Evolutionary conservation across 2,113 vertebrate species (phyloP), one percentile per base, ranked within the genome.

Genomic region (Cynoglossus semilaevis): DNA sequence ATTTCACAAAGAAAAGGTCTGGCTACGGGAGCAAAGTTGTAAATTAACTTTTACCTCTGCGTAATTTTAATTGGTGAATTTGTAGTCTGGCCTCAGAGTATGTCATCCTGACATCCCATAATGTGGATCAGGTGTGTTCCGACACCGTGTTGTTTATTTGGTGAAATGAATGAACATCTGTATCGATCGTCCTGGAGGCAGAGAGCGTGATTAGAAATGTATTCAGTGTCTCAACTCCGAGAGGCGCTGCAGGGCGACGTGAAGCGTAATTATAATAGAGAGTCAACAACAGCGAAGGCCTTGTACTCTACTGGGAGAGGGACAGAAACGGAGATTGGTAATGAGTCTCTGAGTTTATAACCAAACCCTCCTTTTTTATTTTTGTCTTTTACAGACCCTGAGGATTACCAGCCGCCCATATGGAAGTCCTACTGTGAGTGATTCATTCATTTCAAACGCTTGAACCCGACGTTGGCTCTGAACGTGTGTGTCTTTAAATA

Each of bases 381-480:
- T 59, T 68, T 66, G 81, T 54, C 9, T 15, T 85, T 44, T 91
- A 81, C 90, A 99, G 97, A 98, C 92, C 94, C 94, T 76, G 96
- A 99, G 90, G 97, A 99, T 79, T 98, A 96, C 83, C 97, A 99
- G 70, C 96, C 96, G 59, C 95, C 97, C 44, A 95, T 99, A 94
- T 99, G 97, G 97, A 99, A 99, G 91, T 98, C 96, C 16, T 99
- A 99, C 88, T 88, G 97, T 99, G 82, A 99, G 97, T 99, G 70
- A 67, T 51, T 17, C 14, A 47, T 63, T 58, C 2, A 52, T 80
- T 56, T 58, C 48, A 36, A 53, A 29, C 67, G 10, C 43, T 19
- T 56, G 69, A 36, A 48, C 70, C 57, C 41, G 38, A 53, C 15
- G 36, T 68, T 59, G 41, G 8, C 64, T 37, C 60, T 42, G 15